phyloP scores from a whole-genome alignment of 1,140 invertebrate species.

The Bursaphelenchus mucronatus region DNA sequence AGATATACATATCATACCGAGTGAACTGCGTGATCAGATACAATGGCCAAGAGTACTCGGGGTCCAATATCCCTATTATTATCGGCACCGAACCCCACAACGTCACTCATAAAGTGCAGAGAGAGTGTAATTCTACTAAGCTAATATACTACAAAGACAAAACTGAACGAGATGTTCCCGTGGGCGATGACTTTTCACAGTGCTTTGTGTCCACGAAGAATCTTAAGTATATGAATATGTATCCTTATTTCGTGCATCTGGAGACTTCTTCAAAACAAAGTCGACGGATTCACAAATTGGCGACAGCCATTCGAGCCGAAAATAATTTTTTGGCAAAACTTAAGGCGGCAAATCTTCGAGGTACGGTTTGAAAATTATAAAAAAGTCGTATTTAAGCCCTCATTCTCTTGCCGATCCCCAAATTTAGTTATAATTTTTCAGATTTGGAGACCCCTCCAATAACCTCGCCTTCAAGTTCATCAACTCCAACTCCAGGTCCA shows the following conservation, averaged over 20 bases:
- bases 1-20: no score
- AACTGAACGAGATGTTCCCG: slow-evolving; percentile 3
- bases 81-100: slow-evolving; percentile 21
- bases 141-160: not conserved
- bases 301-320: slow-evolving; percentile 19
- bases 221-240: slow-evolving; percentile 11
- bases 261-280: slow-evolving; percentile 25
- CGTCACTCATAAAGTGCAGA: slow-evolving; percentile 6
- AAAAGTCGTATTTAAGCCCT: not conserved
- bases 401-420: not conserved
- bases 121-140: slow-evolving; percentile 3
- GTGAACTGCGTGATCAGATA: no score
- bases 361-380: not conserved
- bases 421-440: no score
- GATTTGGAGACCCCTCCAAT: not conserved
- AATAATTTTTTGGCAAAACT: slow-evolving; percentile 11
- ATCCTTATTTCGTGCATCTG: slow-evolving; percentile 19
- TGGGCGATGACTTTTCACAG: slow-evolving; percentile 5
- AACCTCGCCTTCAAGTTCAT: not conserved
- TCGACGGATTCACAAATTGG: slow-evolving; percentile 17
- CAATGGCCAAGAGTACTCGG: slow-evolving; percentile 8
- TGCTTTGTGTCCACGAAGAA: slow-evolving; percentile 6
- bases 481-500: not conserved
- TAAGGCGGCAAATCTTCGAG: slow-evolving; percentile 4
- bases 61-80: slow-evolving; percentile 18